Conservation (phyloP, 2,888 invertebrate species). For the Scaptomyza caliginosa region DNA sequence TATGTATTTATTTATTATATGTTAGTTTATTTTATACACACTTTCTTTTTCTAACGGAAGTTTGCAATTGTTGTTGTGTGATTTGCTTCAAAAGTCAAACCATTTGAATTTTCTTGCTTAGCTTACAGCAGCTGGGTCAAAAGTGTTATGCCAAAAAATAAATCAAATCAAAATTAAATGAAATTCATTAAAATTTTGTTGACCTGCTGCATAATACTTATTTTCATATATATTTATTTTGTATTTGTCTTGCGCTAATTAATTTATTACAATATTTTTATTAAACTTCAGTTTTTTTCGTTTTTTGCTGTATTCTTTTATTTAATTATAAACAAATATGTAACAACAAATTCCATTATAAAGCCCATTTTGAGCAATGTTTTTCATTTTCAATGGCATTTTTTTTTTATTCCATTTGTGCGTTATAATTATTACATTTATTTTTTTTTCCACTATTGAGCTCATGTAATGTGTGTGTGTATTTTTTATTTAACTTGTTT, state of each 20-base stretch:
- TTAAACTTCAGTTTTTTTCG: conserved; percentile 29
- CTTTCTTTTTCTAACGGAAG: conserved; percentile 15
- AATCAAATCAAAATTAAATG: conserved; percentile 59
- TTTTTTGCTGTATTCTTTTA: conserved; percentile 37
- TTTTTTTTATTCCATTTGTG: conserved; percentile 18
- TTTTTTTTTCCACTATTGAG: conserved; percentile 25
- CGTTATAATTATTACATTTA: conserved; percentile 23
- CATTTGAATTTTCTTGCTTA: conserved; percentile 1
- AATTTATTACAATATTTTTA: conserved; percentile 72
- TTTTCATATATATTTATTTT: conserved; percentile 4
- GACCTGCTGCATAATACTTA: conserved; percentile 6
- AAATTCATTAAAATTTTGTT: conserved; percentile 69
- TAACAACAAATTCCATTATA: conserved; percentile 50
- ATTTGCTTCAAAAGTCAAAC: conserved; percentile 6
- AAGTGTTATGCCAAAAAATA: background rate
- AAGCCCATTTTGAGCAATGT: conserved; percentile 50
- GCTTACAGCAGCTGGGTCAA: background rate
- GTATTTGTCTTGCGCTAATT: conserved; percentile 59
- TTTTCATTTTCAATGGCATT: conserved; percentile 27
- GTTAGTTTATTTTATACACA: conserved; percentile 38
- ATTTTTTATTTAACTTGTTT: conserved; percentile 33
- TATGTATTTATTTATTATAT: conserved; percentile 26
- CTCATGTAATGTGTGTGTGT: conserved; percentile 32
- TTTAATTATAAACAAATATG: conserved; percentile 75
- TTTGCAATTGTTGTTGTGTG: conserved; percentile 17